Evolutionary conservation across 1,140 invertebrate genomes (phyloP).

Genomic region (Calycopis cecrops): DNA sequence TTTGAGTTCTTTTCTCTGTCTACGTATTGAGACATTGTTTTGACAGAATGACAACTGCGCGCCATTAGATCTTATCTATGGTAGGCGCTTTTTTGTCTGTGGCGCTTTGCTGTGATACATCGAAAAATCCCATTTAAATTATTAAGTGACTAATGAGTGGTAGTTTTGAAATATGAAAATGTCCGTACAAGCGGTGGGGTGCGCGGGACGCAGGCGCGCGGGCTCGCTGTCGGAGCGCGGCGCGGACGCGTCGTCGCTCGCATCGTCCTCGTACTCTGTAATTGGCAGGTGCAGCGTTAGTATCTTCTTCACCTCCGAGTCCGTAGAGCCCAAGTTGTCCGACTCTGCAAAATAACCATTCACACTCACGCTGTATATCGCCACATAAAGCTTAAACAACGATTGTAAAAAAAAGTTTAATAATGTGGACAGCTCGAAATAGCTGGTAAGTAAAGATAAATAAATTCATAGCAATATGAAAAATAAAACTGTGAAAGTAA

Average conservation of each 20-base stretch:
- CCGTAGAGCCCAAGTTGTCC: conserved; percentile 90
- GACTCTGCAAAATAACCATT: conserved; percentile 80
- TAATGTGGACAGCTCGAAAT: not conserved
- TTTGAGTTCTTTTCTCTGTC: too few relatives aligned
- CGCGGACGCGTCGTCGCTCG: conserved; percentile 80
- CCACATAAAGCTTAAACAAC: not conserved
- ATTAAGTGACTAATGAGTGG: too few relatives aligned
- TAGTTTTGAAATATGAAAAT: not conserved
- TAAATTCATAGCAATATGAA: too few relatives aligned
- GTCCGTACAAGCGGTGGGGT: conserved; percentile 72
- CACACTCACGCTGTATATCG: conserved; percentile 14
- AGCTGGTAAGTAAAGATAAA: not conserved
- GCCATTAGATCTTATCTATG: too few relatives aligned
- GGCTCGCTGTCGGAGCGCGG: conserved; percentile 84
- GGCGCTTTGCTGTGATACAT: too few relatives aligned
- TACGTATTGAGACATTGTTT: too few relatives aligned
- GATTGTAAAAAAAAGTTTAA: conserved; percentile 6
- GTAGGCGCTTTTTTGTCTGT: too few relatives aligned
- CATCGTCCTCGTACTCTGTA: conserved; percentile 91
- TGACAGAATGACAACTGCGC: too few relatives aligned
- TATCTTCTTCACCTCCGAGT: conserved; percentile 92
- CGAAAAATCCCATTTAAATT: too few relatives aligned
- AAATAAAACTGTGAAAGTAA: too few relatives aligned
- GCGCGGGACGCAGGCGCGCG: conserved; percentile 60
- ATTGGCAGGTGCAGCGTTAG: conserved; percentile 90